These are phyloP conservation scores for Micrastur ruficollis DNA, from an alignment of 2,797 vertebrate species.

Conservation along the genomic window DNA sequence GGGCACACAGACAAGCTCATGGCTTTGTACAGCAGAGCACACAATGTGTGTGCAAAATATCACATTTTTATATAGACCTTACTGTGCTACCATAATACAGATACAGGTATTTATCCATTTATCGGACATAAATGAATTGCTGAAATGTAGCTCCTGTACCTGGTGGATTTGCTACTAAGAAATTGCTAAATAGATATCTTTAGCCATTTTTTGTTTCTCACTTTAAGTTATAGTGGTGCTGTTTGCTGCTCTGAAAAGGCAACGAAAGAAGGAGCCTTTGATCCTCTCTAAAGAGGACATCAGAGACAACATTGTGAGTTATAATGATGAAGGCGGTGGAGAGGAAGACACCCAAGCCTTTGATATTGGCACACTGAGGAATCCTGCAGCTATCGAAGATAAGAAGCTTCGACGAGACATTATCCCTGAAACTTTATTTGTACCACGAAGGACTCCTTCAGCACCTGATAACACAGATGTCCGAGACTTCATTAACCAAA, in stretches of 20 bases:
- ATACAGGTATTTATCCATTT: not conserved
- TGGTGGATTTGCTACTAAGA: not conserved
- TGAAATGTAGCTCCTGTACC: not conserved
- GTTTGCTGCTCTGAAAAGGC: conserved; percentile 92
- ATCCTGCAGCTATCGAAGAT: conserved; percentile 92
- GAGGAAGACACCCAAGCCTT: conserved; percentile 99
- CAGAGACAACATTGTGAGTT: conserved; percentile 98
- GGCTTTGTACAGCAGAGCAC: not conserved
- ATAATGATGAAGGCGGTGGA: conserved; percentile 96
- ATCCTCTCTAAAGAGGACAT: conserved; percentile 98
- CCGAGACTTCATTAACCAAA: conserved; percentile 92
- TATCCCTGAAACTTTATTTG: conserved; percentile 90
- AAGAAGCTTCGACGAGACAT: conserved; percentile 95
- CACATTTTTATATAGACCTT: not conserved
- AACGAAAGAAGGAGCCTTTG: conserved; percentile 97
- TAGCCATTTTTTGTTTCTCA: conserved; percentile 13
- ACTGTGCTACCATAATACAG: not conserved
- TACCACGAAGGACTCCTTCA: conserved; percentile 89
- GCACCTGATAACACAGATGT: conserved; percentile 93
- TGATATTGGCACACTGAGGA: conserved; percentile 94
- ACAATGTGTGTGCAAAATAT: not conserved
- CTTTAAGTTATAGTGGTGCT: conserved; percentile 93
- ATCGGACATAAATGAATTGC: not conserved
- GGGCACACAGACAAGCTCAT: not conserved
- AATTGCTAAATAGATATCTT: not conserved